These are phyloP conservation scores for Sinocyclocheilus rhinocerous DNA, from an alignment of 2,113 vertebrate genomes.

Conservation along the genomic window DNA sequence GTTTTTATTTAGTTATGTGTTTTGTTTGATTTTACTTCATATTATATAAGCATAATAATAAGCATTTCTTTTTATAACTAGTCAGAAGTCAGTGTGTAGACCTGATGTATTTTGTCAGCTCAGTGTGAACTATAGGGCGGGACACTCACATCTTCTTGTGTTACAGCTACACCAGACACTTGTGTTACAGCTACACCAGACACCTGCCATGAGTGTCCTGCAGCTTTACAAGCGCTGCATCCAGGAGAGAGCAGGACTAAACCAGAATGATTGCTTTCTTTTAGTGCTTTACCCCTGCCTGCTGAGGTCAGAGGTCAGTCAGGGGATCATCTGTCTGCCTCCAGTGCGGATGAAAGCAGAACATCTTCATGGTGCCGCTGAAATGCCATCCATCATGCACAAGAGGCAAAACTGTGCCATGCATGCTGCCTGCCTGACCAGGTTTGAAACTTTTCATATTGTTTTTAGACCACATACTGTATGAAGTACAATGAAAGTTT, in stretches of 20 bases:
- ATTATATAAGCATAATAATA: no score
- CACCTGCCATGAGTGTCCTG: background rate
- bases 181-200: background rate
- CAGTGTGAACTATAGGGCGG: background rate
- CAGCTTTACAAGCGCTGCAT: background rate
- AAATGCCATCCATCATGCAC: constrained; percentile 38
- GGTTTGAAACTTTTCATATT: constrained; percentile 56
- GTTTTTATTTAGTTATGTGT: no score
- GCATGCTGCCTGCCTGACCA: constrained; percentile 48
- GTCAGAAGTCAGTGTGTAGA: background rate
- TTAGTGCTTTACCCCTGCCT: background rate
- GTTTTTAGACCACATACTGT: background rate
- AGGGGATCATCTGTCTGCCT: background rate
- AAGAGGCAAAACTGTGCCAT: constrained; percentile 57
- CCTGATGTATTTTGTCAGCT: background rate
- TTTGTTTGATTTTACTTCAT: background rate
- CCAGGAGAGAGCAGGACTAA: background rate
- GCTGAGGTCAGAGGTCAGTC: constrained; percentile 17
- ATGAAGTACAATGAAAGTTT: background rate
- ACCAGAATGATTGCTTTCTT: background rate
- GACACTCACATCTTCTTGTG: background rate
- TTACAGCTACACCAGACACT: background rate
- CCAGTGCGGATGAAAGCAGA: background rate
- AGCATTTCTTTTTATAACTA: background rate
- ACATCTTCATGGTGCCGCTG: background rate